These are phyloP conservation scores for Sebastes variabilis DNA, from an alignment of 2,797 vertebrate genomes.

Conservation along the genomic window DNA sequence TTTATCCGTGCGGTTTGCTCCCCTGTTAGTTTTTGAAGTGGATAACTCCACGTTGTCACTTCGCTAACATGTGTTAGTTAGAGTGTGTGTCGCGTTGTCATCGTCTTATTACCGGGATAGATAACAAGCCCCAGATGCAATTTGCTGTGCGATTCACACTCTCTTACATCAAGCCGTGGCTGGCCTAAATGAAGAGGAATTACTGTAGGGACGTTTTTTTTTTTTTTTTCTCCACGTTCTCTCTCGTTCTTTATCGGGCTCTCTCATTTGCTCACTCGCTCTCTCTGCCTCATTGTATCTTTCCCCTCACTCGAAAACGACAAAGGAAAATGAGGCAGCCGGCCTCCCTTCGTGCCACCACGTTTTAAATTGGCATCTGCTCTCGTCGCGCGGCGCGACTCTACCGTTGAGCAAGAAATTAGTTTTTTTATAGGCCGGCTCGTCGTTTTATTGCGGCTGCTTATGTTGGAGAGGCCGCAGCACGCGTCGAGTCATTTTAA, in stretches of 20 bases:
- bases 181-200: slow-evolving; percentile 73
- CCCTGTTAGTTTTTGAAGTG: background rate
- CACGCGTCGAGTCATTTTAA: slow-evolving; percentile 50
- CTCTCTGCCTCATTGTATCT: slow-evolving; percentile 45
- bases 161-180: slow-evolving; percentile 46
- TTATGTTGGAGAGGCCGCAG: slow-evolving; percentile 50
- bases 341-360: slow-evolving; percentile 22
- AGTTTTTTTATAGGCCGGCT: slow-evolving; percentile 56
- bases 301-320: slow-evolving; percentile 52
- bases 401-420: slow-evolving; percentile 66
- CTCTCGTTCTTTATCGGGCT: slow-evolving; percentile 29
- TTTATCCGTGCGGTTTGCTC: background rate
- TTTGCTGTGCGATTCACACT: slow-evolving; percentile 64
- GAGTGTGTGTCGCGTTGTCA: slow-evolving; percentile 33
- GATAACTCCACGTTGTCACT: background rate
- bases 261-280: slow-evolving; percentile 35
- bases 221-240: background rate
- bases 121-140: slow-evolving; percentile 65
- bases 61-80: background rate
- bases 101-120: slow-evolving; percentile 47
- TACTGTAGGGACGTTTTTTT: slow-evolving; percentile 39
- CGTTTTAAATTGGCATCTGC: slow-evolving; percentile 71
- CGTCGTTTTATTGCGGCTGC: slow-evolving; percentile 63
- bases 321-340: slow-evolving; percentile 61
- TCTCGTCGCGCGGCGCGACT: slow-evolving; percentile 18